Percentiles rank a stretch among this genome's conserved stretches.
Evolutionary conservation across 2,888 invertebrate species (phyloP).

Genomic region (Caenorhabditis sp.): DNA sequence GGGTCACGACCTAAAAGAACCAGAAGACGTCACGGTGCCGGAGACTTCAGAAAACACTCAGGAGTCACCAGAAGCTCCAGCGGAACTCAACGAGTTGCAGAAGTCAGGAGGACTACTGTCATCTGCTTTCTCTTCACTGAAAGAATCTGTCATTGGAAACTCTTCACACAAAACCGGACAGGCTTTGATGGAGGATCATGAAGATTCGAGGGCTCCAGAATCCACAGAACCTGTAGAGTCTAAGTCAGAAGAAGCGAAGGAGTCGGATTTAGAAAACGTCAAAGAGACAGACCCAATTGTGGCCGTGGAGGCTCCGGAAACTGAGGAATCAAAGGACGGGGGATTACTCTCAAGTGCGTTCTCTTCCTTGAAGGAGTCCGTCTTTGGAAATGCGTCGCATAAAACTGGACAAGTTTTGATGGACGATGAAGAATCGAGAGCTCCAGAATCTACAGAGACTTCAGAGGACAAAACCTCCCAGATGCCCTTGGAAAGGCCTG

Average conservation of each 20-base stretch:
- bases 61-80: background rate
- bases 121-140: background rate
- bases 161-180: background rate
- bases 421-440: background rate
- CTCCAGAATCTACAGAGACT: background rate
- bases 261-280: too few species aligned
- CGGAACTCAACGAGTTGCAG: background rate
- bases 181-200: background rate
- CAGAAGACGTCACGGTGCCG: background rate
- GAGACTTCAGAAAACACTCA: background rate
- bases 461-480: background rate
- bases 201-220: background rate
- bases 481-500: constrained; percentile 2
- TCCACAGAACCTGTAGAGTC: background rate
- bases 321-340: background rate
- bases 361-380: background rate
- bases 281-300: too few species aligned
- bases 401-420: constrained; percentile 2
- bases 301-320: background rate
- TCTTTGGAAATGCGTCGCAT: background rate
- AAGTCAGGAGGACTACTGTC: background rate
- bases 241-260: background rate
- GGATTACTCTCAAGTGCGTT: background rate
- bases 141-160: background rate
- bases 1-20: background rate